A percentile compares a stretch with the other conserved stretches of the same genome.
Evolutionary conservation across 2,888 invertebrate genomes (phyloP).

Genomic region (Andrena hattorfiana): DNA sequence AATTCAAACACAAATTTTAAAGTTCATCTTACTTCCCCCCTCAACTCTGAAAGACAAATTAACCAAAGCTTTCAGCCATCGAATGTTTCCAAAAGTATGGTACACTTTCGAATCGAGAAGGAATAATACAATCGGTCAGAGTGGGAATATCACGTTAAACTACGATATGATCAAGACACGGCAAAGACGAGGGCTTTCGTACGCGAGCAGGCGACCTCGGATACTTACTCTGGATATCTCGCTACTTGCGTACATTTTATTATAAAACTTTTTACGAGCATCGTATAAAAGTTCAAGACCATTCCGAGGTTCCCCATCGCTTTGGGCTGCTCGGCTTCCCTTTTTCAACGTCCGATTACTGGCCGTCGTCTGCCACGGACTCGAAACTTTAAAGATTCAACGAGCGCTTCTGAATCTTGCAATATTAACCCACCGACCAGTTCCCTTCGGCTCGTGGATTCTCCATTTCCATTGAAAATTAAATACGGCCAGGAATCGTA

Average conservation of each 20-base stretch:
- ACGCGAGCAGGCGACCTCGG: conserved; percentile 31
- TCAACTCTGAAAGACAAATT: no score
- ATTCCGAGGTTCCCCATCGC: conserved; percentile 57
- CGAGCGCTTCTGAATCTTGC: conserved; percentile 56
- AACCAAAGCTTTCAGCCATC: no score
- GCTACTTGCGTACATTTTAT: conserved; percentile 64
- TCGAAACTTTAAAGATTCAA: conserved; percentile 63
- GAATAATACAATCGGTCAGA: not conserved
- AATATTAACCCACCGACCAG: conserved; percentile 60
- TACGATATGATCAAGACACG: conserved; percentile 30
- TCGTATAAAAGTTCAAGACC: conserved; percentile 75
- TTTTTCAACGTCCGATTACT: conserved; percentile 39
- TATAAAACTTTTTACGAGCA: conserved; percentile 80
- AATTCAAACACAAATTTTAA: no score
- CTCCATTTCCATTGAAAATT: conserved; percentile 68
- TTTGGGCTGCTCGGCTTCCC: conserved; percentile 38
- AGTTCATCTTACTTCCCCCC: no score
- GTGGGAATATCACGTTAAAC: conserved; percentile 4
- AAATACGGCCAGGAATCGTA: conserved; percentile 53
- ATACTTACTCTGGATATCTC: conserved; percentile 39
- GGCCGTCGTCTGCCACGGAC: conserved; percentile 31
- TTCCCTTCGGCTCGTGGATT: conserved; percentile 31
- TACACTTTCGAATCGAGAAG: no score
- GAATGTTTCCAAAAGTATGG: not conserved
- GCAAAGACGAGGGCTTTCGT: not conserved